Conservation (phyloP, 2,888 invertebrate species). For the Nemurella pictetii region DNA sequence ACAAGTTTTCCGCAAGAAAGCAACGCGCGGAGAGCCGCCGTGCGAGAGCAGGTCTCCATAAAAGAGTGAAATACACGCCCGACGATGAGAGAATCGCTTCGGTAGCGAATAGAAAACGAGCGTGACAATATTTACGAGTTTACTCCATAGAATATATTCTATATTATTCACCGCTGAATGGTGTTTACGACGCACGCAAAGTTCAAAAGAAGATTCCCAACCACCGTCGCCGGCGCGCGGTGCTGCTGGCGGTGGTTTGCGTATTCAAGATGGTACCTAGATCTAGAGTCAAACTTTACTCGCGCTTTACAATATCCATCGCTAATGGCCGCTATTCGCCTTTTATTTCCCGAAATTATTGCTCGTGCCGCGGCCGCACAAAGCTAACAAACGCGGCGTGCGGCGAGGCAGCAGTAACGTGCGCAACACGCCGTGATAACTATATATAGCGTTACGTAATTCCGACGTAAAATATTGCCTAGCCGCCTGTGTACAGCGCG, state of each 20-base stretch:
- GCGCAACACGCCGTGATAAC: background rate
- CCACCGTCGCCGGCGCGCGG: background rate
- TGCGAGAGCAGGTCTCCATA: background rate
- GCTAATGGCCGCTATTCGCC: constrained; percentile 26
- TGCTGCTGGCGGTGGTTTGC: no score
- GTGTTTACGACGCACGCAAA: constrained; percentile 27
- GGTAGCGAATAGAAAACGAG: constrained; percentile 19
- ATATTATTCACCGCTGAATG: constrained; percentile 22
- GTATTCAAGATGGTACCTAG: constrained; percentile 22
- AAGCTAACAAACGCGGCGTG: background rate
- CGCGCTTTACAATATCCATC: constrained; percentile 10
- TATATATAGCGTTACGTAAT: background rate
- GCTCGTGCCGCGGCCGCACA: background rate
- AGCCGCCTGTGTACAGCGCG: background rate
- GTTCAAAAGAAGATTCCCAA: constrained; percentile 12
- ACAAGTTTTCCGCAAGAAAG: constrained; percentile 8
- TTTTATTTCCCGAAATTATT: constrained; percentile 5
- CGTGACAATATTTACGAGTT: constrained; percentile 31
- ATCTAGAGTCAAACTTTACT: constrained; percentile 19
- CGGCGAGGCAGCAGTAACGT: background rate
- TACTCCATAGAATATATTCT: constrained; percentile 20
- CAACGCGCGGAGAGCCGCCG: background rate
- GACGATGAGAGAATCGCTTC: background rate
- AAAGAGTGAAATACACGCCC: background rate
- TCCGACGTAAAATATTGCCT: constrained; percentile 8